phyloP scores from a whole-genome alignment of 1,140 invertebrate genomes.

The Psix sp. region DNA sequence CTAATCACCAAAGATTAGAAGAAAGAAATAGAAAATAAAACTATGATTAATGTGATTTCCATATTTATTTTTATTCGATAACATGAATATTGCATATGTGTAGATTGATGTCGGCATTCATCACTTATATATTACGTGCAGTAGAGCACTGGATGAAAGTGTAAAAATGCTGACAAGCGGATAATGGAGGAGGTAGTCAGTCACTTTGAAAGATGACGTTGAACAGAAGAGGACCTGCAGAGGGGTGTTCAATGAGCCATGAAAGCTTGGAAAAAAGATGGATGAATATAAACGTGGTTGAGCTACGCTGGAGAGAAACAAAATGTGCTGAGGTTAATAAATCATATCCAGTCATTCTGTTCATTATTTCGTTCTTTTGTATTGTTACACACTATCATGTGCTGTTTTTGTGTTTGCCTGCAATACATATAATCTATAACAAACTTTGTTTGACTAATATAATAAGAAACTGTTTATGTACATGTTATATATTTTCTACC shows the following conservation, averaged over 20 bases:
- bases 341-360: constrained; percentile 69
- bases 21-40: background rate
- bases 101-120: constrained; percentile 57
- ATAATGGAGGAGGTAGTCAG: constrained; percentile 78
- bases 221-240: constrained; percentile 68
- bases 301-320: constrained; percentile 73
- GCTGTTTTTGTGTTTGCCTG: constrained; percentile 3
- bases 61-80: constrained; percentile 47
- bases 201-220: constrained; percentile 77
- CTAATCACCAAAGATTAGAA: too few species aligned
- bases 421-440: background rate
- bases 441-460: background rate
- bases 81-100: constrained; percentile 49
- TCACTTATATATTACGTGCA: constrained; percentile 56
- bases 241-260: constrained; percentile 71
- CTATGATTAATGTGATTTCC: constrained; percentile 35
- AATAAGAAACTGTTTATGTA: too few species aligned
- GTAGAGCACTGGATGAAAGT: constrained; percentile 73
- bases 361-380: constrained; percentile 45
- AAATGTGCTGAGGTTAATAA: constrained; percentile 76
- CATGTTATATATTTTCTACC: too few species aligned
- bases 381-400: constrained; percentile 34
- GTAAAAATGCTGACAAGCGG: constrained; percentile 78
- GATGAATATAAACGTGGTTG: constrained; percentile 76
- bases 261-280: constrained; percentile 76